Evolutionary conservation across 2,113 vertebrate species (phyloP).

Genomic region (Macroglossus sobrinus): DNA sequence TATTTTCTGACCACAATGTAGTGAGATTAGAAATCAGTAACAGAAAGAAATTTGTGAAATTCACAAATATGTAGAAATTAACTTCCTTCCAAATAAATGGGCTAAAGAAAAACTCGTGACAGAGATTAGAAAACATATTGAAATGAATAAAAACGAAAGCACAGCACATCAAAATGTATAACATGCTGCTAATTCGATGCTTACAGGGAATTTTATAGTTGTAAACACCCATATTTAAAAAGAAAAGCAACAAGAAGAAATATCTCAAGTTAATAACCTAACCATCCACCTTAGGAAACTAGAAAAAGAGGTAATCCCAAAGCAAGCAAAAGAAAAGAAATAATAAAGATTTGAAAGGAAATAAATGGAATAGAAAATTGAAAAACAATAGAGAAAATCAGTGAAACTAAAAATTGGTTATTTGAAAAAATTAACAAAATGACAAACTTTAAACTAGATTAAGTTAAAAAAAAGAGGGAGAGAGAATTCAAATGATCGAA

Average conservation of each 20-base stretch:
- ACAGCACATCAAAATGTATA: neutral
- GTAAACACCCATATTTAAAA: neutral
- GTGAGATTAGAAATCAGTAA: conserved; percentile 21
- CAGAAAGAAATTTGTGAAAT: neutral
- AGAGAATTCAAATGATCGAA: neutral
- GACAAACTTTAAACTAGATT: neutral
- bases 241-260: neutral
- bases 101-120: neutral
- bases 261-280: neutral
- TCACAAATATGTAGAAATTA: neutral
- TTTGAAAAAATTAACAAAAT: conserved; percentile 25
- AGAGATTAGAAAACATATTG: neutral
- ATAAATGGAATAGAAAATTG: neutral
- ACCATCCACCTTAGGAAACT: neutral
- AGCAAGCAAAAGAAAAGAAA: conserved; percentile 3
- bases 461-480: too few relatives aligned
- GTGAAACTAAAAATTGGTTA: neutral
- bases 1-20: neutral
- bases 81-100: conserved; percentile 2
- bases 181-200: neutral
- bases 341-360: neutral
- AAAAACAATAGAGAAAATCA: neutral
- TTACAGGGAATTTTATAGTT: conserved; percentile 3
- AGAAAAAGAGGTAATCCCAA: neutral
- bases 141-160: conserved; percentile 12